Evolutionary conservation across 2,113 vertebrate genomes (phyloP).

Genomic region (Silurus asotus): DNA sequence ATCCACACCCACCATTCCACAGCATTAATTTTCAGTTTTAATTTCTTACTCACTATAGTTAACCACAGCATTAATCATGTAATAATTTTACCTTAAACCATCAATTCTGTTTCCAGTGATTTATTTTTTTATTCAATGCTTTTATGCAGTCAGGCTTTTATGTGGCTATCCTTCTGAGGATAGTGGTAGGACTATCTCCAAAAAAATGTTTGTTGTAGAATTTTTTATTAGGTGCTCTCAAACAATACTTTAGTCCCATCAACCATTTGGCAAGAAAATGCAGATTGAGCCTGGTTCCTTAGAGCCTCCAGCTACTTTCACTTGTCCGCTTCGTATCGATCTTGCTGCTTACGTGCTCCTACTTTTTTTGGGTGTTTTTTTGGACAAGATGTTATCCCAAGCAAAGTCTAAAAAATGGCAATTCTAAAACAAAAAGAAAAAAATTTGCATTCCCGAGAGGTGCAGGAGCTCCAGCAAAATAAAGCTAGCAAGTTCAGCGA

Average conservation of each 20-base stretch:
- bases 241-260: not conserved
- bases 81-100: not conserved
- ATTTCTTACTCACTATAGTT: not conserved
- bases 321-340: constrained; percentile 31
- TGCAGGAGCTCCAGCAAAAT: not conserved
- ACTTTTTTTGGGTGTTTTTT: constrained; percentile 16
- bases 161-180: not conserved
- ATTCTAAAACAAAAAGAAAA: too few relatives aligned
- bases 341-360: not conserved
- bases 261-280: not conserved
- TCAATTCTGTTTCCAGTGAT: not conserved
- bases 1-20: too few relatives aligned
- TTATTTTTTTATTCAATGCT: not conserved
- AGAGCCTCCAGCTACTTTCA: constrained; percentile 22
- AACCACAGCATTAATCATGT: not conserved
- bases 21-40: not conserved
- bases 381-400: constrained; percentile 20
- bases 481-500: not conserved
- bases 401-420: not conserved
- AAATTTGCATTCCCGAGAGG: not conserved
- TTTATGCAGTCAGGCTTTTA: not conserved
- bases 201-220: not conserved
- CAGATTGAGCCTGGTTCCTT: constrained; percentile 9
- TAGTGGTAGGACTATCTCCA: not conserved
- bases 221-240: not conserved